Conservation (phyloP, 2,113 vertebrate genomes). For the Lontra canadensis region DNA sequence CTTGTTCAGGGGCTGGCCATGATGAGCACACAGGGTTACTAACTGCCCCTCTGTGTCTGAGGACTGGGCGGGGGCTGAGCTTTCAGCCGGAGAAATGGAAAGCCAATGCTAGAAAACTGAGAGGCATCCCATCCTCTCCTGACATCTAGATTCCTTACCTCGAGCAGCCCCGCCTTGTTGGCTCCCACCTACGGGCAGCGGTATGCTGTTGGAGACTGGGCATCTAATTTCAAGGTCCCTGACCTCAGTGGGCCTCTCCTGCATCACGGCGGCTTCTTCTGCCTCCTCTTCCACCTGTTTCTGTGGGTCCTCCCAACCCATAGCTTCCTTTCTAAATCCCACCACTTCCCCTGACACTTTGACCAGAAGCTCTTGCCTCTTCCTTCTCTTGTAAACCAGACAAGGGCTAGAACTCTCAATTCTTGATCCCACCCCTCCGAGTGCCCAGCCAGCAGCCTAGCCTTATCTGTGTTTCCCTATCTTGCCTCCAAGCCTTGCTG, state of each 20-base stretch:
- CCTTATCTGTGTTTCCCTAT: rapidly evolving
- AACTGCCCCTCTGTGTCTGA: too few relatives aligned
- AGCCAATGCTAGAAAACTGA: neutral
- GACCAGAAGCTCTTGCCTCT: rapidly evolving
- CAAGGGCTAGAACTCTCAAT: neutral
- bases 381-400: neutral
- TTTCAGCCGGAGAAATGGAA: neutral
- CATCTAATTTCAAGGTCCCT: neutral
- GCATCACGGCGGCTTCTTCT: neutral
- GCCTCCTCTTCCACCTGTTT: neutral
- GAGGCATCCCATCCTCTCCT: neutral
- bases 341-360: neutral
- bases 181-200: neutral
- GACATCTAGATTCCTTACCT: neutral
- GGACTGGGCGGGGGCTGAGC: rapidly evolving
- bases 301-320: neutral
- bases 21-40: rapidly evolving
- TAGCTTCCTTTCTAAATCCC: neutral
- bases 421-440: neutral
- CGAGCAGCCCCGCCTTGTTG: too few relatives aligned
- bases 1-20: too few relatives aligned
- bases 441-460: neutral
- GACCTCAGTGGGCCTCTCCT: rapidly evolving
- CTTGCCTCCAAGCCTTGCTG: neutral
- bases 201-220: neutral